A percentile compares a stretch with the other conserved stretches of the same genome.
Conservation (phyloP, 2,888 invertebrate genomes). For the Eledona agricola region DNA sequence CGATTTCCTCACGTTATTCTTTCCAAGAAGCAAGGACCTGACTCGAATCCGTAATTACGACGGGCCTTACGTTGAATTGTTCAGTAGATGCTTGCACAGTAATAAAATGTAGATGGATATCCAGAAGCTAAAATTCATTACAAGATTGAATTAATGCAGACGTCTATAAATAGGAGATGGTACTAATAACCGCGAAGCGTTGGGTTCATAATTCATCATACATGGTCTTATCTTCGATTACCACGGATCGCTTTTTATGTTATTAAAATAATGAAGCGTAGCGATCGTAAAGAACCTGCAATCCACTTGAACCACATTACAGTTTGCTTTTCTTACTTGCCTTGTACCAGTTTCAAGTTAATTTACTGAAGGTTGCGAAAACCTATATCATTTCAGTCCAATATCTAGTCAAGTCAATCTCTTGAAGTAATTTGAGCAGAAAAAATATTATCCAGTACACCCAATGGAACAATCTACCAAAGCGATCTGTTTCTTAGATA, state of each 20-base stretch:
- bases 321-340: slow-evolving; percentile 17
- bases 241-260: slow-evolving; percentile 20
- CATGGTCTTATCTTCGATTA: slow-evolving; percentile 23
- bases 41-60: slow-evolving; percentile 18
- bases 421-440: too few species aligned
- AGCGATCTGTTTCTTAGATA: too few species aligned
- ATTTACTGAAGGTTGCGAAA: slow-evolving; percentile 7
- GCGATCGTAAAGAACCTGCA: slow-evolving; percentile 16
- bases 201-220: slow-evolving; percentile 21
- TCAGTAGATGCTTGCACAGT: slow-evolving; percentile 22
- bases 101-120: slow-evolving; percentile 13
- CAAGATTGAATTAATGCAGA: slow-evolving; percentile 9
- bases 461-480: too few species aligned
- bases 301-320: slow-evolving; percentile 11
- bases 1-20: slow-evolving; percentile 15
- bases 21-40: slow-evolving; percentile 13
- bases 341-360: slow-evolving; percentile 13
- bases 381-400: too few species aligned
- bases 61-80: slow-evolving; percentile 11
- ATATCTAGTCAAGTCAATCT: too few species aligned
- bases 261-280: slow-evolving; percentile 28
- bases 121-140: slow-evolving; percentile 15
- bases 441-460: too few species aligned
- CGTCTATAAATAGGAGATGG: slow-evolving; percentile 12
- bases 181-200: slow-evolving; percentile 16